Conservation (phyloP, 2,888 invertebrate species). For the Beris chalybata region DNA sequence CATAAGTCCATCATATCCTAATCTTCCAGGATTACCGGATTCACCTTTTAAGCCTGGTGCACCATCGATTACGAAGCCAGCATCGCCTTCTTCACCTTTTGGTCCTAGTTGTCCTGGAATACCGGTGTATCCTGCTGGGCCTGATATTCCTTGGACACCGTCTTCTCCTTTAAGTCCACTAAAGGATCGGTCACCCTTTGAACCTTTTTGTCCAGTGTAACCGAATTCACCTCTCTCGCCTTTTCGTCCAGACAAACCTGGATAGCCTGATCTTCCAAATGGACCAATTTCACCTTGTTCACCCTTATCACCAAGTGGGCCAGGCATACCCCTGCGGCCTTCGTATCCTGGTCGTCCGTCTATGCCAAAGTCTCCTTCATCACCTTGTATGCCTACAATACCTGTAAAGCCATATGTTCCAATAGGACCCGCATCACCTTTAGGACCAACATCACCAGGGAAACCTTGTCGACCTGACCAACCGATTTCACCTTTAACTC, state of each 20-base stretch:
- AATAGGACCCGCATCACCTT: constrained; percentile 33
- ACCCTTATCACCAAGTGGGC: constrained; percentile 49
- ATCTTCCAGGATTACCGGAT: constrained; percentile 63
- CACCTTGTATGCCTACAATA: constrained; percentile 57
- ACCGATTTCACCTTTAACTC: constrained; percentile 57
- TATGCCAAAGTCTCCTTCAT: constrained; percentile 51
- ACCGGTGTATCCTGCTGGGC: constrained; percentile 53
- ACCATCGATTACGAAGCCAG: constrained; percentile 60
- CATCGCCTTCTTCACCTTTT: constrained; percentile 63
- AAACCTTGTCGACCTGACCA: constrained; percentile 40
- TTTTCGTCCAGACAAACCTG: constrained; percentile 48
- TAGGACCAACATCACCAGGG: constrained; percentile 48
- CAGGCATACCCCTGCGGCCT: constrained; percentile 43
- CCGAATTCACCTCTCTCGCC: constrained; percentile 60
- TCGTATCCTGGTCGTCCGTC: constrained; percentile 38
- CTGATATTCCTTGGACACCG: constrained; percentile 59
- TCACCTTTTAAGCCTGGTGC: constrained; percentile 62
- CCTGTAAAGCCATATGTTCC: constrained; percentile 46
- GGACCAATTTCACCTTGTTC: constrained; percentile 45
- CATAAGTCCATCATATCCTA: constrained; percentile 57
- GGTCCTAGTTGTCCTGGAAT: constrained; percentile 57
- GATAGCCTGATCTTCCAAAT: constrained; percentile 23
- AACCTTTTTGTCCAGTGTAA: constrained; percentile 44
- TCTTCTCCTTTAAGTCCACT: constrained; percentile 66
- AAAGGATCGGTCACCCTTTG: constrained; percentile 63